These are phyloP conservation scores for Chaetorhynchus papuensis DNA, from an alignment of 2,113 vertebrate species.

Conservation along the genomic window DNA sequence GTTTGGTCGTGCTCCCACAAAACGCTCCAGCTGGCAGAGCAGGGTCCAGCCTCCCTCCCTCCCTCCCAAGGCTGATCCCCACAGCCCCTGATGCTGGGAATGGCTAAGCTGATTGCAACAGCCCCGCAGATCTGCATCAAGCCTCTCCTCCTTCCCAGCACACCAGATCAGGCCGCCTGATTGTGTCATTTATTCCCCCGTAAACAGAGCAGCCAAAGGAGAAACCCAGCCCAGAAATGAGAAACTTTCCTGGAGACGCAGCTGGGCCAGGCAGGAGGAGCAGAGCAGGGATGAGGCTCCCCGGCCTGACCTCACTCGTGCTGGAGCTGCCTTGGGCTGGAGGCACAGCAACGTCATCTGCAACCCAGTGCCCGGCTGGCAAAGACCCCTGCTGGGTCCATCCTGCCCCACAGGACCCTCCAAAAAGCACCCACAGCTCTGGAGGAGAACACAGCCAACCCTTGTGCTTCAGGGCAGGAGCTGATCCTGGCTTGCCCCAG, in stretches of 20 bases:
- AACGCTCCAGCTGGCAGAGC: background rate
- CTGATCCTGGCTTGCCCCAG: background rate
- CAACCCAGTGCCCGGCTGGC: background rate
- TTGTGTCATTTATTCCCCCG: background rate
- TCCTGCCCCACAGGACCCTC: background rate
- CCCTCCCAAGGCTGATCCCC: background rate
- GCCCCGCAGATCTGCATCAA: background rate
- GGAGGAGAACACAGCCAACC: background rate
- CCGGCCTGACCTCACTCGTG: background rate
- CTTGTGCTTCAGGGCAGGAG: background rate
- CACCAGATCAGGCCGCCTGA: background rate
- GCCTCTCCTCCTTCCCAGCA: background rate
- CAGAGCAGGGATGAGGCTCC: background rate
- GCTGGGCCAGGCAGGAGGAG: background rate
- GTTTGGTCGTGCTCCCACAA: accelerated
- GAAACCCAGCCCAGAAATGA: background rate
- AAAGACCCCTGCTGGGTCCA: background rate
- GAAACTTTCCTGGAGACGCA: background rate
- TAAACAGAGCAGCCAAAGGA: conserved; percentile 13
- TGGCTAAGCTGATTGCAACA: background rate
- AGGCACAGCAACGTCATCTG: background rate
- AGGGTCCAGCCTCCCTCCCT: background rate
- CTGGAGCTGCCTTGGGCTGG: background rate
- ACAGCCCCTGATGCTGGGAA: background rate
- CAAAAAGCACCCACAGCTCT: background rate